Evolutionary conservation across 2,797 vertebrate genomes (phyloP).

Genomic region (Myiotriccus ornatus): DNA sequence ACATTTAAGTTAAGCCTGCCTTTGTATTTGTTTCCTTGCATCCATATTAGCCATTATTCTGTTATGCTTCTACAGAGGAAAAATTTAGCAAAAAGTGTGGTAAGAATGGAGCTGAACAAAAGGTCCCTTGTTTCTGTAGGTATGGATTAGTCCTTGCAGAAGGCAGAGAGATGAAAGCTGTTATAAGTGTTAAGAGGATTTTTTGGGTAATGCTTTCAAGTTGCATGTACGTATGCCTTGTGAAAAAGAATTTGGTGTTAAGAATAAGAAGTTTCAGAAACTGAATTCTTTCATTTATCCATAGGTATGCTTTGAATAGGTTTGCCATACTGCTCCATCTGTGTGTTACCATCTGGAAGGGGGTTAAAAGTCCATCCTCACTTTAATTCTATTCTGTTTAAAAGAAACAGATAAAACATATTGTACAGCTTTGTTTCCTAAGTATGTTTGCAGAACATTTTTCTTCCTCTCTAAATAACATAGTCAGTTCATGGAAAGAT

Average conservation of each 20-base stretch:
- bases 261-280: slow-evolving; percentile 35
- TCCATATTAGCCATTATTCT: neutral
- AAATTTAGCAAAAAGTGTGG: neutral
- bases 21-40: slow-evolving; percentile 3
- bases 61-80: neutral
- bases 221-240: neutral
- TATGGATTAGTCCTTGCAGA: slow-evolving; percentile 38
- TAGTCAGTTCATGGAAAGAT: neutral
- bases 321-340: neutral
- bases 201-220: slow-evolving; percentile 14
- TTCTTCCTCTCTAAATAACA: neutral
- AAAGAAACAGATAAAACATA: neutral
- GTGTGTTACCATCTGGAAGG: neutral
- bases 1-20: neutral
- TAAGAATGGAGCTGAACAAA: slow-evolving; percentile 27
- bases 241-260: slow-evolving; percentile 38
- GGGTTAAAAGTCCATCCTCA: neutral
- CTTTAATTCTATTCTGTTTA: neutral
- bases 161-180: slow-evolving; percentile 46
- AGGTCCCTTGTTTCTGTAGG: slow-evolving; percentile 43
- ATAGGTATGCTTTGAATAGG: neutral
- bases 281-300: slow-evolving; percentile 18
- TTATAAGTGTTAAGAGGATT: slow-evolving; percentile 45
- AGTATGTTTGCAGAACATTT: neutral
- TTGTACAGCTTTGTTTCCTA: neutral